These are phyloP conservation scores for Orthonyx spaldingii DNA, from an alignment of 2,113 vertebrate species.

Conservation along the genomic window DNA sequence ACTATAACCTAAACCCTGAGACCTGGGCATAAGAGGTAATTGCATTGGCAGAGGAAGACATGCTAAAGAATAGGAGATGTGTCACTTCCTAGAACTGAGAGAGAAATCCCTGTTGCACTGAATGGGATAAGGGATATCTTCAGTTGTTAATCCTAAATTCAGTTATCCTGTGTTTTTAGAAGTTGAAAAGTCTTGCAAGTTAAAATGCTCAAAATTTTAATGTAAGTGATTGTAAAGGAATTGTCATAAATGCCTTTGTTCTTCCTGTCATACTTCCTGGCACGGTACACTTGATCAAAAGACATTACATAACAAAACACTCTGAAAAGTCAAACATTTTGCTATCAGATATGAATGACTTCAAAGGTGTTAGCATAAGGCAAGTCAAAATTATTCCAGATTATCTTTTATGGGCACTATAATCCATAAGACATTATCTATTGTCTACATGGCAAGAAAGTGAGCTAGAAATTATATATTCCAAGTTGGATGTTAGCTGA, in stretches of 20 bases:
- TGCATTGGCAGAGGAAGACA: neutral
- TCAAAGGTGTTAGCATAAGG: neutral
- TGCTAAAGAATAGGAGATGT: neutral
- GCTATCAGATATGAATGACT: neutral
- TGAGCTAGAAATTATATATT: neutral
- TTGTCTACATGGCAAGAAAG: neutral
- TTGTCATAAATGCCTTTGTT: neutral
- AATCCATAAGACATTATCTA: neutral
- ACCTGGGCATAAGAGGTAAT: neutral
- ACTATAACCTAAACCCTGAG: neutral
- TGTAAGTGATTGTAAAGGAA: neutral
- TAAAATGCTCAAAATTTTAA: neutral
- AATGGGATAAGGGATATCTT: neutral
- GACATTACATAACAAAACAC: fast-evolving
- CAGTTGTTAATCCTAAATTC: neutral
- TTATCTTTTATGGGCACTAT: neutral
- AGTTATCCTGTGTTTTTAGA: neutral
- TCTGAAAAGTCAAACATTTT: neutral
- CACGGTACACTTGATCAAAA: neutral
- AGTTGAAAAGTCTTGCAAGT: neutral
- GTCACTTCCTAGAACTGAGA: fast-evolving
- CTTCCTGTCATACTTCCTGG: neutral
- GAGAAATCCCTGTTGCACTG: neutral
- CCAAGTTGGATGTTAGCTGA: neutral
- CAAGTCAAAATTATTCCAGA: neutral